These are phyloP conservation scores for Steinernema hermaphroditum DNA, from an alignment of 2,888 invertebrate genomes.

Conservation along the genomic window DNA sequence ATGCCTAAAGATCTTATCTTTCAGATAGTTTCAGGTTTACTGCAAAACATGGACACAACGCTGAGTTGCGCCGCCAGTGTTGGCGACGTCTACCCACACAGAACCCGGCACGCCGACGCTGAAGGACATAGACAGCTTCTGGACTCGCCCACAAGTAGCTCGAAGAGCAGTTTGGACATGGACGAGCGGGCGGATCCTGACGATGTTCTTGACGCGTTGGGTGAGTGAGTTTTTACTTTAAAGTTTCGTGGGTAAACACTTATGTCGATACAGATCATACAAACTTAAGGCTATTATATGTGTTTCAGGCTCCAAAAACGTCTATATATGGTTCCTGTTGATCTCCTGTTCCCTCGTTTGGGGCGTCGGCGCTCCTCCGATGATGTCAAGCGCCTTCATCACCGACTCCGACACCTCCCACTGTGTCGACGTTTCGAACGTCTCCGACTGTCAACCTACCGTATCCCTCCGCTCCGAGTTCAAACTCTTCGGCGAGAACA, in stretches of 20 bases:
- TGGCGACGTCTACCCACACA: constrained; percentile 3
- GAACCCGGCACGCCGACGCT: neutral
- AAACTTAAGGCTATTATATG: no score
- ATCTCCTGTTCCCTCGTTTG: constrained; percentile 6
- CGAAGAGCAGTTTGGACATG: neutral
- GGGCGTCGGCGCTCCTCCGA: neutral
- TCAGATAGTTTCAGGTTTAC: no score
- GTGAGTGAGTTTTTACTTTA: neutral
- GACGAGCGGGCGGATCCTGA: neutral
- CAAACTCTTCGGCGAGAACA: constrained; percentile 8
- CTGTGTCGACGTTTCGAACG: neutral
- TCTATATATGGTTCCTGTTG: constrained; percentile 4
- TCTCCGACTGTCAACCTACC: neutral
- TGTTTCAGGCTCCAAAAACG: constrained; percentile 6
- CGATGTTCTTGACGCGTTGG: neutral
- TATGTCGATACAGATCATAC: no score
- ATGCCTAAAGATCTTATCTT: no score
- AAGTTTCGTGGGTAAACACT: no score
- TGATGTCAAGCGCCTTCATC: constrained; percentile 23
- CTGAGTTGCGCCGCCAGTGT: constrained; percentile 14
- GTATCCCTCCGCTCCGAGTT: constrained; percentile 16
- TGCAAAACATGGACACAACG: constrained; percentile 11
- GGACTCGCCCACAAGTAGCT: neutral
- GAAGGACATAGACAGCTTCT: neutral
- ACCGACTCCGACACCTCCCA: constrained; percentile 10